phyloP scores from a whole-genome alignment of 2,113 vertebrate genomes.

The Mus musculus region GRCm39 chr14:101231001-101231500 shows the following conservation, averaged over 20 bases:
- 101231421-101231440: no score
- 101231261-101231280: neutral
- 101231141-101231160: slow-evolving; percentile 47
- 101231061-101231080: slow-evolving; percentile 78
- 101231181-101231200: slow-evolving; percentile 24
- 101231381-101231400: no score
- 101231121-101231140: slow-evolving; percentile 55
- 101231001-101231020: slow-evolving; percentile 77
- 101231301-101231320: neutral
- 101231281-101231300: neutral
- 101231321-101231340: no score
- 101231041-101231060: slow-evolving; percentile 47
- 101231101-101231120: slow-evolving; percentile 53
- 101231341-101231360: no score
- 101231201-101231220: neutral
- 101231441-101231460: no score
- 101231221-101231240: neutral
- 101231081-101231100: slow-evolving; percentile 40
- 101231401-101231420: no score
- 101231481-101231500: no score
- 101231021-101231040: slow-evolving; percentile 64
- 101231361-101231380: no score
- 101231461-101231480: no score
- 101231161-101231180: neutral
- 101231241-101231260: neutral